Conservation (phyloP, 1,140 invertebrate genomes). For the Caerostris extrusa region DNA sequence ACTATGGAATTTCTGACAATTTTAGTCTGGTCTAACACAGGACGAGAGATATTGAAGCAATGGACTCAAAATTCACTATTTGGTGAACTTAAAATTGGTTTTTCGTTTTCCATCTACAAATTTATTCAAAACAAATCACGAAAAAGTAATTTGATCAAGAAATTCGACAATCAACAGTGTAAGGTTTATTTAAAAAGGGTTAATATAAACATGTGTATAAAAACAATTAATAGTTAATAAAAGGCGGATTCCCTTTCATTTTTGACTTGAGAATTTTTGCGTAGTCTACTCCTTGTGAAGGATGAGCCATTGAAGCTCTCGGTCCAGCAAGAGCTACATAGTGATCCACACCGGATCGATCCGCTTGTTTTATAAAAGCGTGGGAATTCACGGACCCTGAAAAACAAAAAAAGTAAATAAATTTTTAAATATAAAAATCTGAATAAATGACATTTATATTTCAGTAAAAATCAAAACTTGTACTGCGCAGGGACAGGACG, state of each 20-base stretch:
- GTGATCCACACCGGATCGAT: conserved; percentile 40
- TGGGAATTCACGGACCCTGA: conserved; percentile 40
- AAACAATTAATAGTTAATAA: conserved; percentile 46
- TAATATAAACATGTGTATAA: background rate
- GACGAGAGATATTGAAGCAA: too few relatives aligned
- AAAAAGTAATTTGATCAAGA: too few relatives aligned
- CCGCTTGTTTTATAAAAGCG: conserved; percentile 35
- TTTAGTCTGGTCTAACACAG: too few relatives aligned
- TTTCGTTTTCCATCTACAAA: too few relatives aligned
- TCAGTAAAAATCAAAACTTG: too few relatives aligned
- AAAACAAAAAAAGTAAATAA: background rate
- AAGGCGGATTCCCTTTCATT: conserved; percentile 48
- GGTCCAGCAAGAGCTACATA: conserved; percentile 67
- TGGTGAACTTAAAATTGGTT: too few relatives aligned
- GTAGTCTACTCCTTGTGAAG: conserved; percentile 52
- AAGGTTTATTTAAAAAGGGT: conserved; percentile 62
- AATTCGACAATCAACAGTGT: background rate
- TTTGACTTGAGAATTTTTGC: conserved; percentile 71
- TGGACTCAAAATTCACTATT: too few relatives aligned
- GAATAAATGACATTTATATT: too few relatives aligned
- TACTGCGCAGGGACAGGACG: too few relatives aligned
- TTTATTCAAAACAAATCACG: too few relatives aligned
- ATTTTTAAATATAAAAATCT: too few relatives aligned
- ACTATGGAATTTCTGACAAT: too few relatives aligned
- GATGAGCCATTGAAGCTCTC: background rate